A percentile compares a stretch with the other conserved stretches of the same genome.
Conservation (phyloP, 2,888 invertebrate genomes). For the Lithophane leautieri region DNA sequence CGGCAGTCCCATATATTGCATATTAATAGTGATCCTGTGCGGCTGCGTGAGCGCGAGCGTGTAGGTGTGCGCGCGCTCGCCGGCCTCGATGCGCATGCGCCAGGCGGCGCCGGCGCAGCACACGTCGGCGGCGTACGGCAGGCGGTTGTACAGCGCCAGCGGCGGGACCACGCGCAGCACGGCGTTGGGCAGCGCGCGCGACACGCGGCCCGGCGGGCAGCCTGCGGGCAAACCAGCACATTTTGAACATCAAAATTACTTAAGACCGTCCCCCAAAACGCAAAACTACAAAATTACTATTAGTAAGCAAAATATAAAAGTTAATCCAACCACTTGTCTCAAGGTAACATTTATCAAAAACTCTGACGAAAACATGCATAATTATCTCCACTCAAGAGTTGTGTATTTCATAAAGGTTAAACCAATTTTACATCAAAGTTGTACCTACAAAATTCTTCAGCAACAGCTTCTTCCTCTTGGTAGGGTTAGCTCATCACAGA, state of each 20-base stretch:
- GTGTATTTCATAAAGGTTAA: not conserved
- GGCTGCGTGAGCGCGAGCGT: slow-evolving; percentile 91
- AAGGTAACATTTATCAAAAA: no score
- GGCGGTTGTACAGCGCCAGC: slow-evolving; percentile 93
- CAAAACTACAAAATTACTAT: no score
- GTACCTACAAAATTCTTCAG: not conserved
- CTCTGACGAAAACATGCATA: no score
- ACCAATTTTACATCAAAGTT: not conserved
- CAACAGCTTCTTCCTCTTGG: not conserved
- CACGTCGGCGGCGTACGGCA: slow-evolving; percentile 91
- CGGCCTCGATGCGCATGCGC: slow-evolving; percentile 92
- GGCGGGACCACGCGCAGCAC: slow-evolving; percentile 93
- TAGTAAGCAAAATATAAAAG: no score
- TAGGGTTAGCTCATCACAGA: not conserved
- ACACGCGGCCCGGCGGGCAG: slow-evolving; percentile 81
- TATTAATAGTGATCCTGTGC: slow-evolving; percentile 85
- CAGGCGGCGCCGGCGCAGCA: slow-evolving; percentile 66
- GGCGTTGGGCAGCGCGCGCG: slow-evolving; percentile 93
- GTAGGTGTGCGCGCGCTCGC: slow-evolving; percentile 93
- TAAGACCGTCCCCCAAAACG: no score
- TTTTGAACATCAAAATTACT: not conserved
- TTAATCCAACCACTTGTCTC: no score
- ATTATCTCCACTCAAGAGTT: no score
- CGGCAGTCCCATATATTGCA: slow-evolving; percentile 92
- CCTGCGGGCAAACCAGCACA: slow-evolving; percentile 69